Conservation (phyloP, 2,797 vertebrate genomes). For the Sebastes itinus region DNA sequence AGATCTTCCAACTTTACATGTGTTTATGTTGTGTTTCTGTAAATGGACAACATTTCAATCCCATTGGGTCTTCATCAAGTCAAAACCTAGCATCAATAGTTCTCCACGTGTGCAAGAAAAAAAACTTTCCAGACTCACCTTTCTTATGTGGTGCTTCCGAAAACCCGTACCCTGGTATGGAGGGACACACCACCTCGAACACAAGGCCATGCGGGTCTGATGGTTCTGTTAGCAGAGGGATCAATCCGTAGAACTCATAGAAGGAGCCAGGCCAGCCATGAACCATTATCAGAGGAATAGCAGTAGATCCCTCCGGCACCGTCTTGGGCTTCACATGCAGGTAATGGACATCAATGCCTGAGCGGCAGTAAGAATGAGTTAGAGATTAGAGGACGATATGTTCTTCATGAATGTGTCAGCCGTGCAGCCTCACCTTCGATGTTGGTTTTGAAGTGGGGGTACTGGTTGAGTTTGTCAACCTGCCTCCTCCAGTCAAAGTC, state of each 20-base stretch:
- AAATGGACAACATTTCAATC: background rate
- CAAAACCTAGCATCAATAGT: too few relatives aligned
- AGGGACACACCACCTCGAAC: conserved; percentile 92
- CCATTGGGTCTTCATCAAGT: too few relatives aligned
- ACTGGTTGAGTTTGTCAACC: conserved; percentile 87
- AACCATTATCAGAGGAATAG: conserved; percentile 87
- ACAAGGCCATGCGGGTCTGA: conserved; percentile 52
- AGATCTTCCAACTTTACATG: background rate
- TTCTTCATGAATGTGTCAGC: background rate
- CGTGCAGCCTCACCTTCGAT: conserved; percentile 85
- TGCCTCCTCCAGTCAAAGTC: conserved; percentile 89
- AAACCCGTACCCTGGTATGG: conserved; percentile 91
- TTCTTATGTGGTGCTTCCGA: conserved; percentile 88
- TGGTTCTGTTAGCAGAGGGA: conserved; percentile 85
- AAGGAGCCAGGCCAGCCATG: conserved; percentile 93
- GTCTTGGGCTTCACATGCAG: conserved; percentile 86
- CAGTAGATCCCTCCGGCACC: conserved; percentile 69
- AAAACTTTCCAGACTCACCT: conserved; percentile 73
- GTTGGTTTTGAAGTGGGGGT: conserved; percentile 89
- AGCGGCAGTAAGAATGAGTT: background rate
- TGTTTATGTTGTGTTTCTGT: background rate
- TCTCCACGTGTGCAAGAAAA: background rate
- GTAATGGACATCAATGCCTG: conserved; percentile 90
- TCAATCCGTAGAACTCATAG: conserved; percentile 90
- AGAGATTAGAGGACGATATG: background rate